These are phyloP conservation scores for Nyctalus aviator DNA, from an alignment of 2,797 vertebrate genomes.

Conservation along the genomic window DNA sequence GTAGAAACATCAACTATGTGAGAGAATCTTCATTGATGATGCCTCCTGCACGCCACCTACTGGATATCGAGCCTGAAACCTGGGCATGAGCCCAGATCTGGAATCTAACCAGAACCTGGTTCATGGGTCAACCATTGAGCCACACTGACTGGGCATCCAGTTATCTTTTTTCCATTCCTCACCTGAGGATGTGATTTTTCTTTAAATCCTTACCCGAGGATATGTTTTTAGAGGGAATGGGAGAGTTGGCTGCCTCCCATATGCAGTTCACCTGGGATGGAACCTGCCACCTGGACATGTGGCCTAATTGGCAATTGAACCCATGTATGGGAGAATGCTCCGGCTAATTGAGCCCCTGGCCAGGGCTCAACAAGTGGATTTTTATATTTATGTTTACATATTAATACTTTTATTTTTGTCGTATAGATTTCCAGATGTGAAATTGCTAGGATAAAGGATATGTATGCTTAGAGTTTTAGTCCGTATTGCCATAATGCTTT, in stretches of 20 bases:
- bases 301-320: background rate
- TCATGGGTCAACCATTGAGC: too few relatives aligned
- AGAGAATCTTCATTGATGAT: too few relatives aligned
- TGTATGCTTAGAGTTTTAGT: background rate
- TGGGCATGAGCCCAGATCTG: too few relatives aligned
- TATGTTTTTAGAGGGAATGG: background rate
- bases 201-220: background rate
- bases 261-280: background rate
- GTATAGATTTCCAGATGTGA: conserved; percentile 10
- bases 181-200: too few relatives aligned
- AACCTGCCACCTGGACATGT: background rate
- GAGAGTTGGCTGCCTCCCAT: background rate
- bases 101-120: too few relatives aligned
- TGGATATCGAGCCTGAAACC: too few relatives aligned
- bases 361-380: background rate
- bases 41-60: too few relatives aligned
- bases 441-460: background rate
- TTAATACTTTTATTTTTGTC: conserved; percentile 40
- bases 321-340: background rate
- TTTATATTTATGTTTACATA: background rate
- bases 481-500: background rate
- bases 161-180: too few relatives aligned
- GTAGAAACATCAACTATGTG: too few relatives aligned
- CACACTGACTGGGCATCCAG: too few relatives aligned
- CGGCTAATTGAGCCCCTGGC: background rate